phyloP scores from a whole-genome alignment of 2,797 vertebrate species.

The Aotus griseimembra region DNA sequence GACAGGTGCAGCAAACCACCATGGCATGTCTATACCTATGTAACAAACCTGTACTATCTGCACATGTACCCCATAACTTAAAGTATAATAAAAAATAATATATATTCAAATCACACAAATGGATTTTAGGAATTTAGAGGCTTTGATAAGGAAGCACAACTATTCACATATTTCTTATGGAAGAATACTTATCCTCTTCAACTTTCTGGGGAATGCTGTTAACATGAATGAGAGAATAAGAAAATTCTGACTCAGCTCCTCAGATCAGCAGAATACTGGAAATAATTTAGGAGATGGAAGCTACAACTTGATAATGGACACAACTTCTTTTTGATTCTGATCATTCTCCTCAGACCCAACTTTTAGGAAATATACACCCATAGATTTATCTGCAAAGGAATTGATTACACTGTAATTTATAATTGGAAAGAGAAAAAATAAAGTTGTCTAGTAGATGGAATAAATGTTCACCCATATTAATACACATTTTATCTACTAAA shows the following conservation, averaged over 20 bases:
- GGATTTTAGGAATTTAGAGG: not conserved
- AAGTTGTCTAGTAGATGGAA: not conserved
- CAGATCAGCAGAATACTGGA: not conserved
- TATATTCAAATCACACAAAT: not conserved
- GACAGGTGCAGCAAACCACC: too few relatives aligned
- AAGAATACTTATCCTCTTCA: not conserved
- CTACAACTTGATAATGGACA: not conserved
- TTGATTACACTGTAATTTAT: conserved; percentile 3
- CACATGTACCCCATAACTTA: too few relatives aligned
- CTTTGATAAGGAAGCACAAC: not conserved
- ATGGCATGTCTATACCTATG: too few relatives aligned
- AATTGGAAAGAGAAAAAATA: conserved; percentile 21
- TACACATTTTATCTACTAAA: not conserved
- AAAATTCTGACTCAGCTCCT: not conserved
- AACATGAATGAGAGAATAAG: not conserved
- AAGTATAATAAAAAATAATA: too few relatives aligned
- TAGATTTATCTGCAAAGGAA: not conserved
- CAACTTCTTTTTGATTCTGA: not conserved
- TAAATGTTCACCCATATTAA: not conserved
- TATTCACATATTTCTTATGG: not conserved
- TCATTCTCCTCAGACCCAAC: not conserved
- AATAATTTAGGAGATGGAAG: not conserved
- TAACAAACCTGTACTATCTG: too few relatives aligned
- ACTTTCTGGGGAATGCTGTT: not conserved
- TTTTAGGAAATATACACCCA: not conserved